These are phyloP conservation scores for Bambusicola thoracicus DNA, from an alignment of 2,113 vertebrate species.

Conservation along the genomic window DNA sequence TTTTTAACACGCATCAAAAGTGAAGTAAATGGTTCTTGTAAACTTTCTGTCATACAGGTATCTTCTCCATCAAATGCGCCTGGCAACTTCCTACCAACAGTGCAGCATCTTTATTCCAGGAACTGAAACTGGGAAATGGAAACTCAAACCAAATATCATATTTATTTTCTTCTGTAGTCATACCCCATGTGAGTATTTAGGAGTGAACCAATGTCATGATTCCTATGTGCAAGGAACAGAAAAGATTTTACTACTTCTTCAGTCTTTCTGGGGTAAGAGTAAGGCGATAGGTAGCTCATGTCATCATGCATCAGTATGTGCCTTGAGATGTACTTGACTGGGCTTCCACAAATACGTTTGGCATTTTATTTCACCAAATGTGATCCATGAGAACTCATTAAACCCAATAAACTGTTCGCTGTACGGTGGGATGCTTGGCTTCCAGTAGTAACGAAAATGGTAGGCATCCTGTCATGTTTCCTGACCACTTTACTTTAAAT, in stretches of 20 bases:
- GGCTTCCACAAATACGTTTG: neutral
- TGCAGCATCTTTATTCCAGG: slow-evolving; percentile 82
- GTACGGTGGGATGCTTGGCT: neutral
- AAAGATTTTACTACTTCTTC: neutral
- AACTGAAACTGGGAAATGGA: slow-evolving; percentile 83
- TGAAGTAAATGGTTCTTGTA: neutral
- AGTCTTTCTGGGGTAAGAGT: neutral
- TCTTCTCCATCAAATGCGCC: slow-evolving; percentile 85
- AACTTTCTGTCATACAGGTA: slow-evolving; percentile 79
- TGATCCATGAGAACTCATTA: neutral
- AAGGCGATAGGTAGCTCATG: neutral
- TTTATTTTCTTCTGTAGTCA: slow-evolving; percentile 96
- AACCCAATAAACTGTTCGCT: neutral
- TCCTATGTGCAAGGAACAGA: neutral
- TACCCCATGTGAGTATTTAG: slow-evolving; percentile 89
- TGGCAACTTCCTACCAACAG: slow-evolving; percentile 65
- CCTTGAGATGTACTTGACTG: neutral
- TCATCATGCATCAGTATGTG: neutral
- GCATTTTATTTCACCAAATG: neutral
- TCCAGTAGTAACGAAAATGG: neutral
- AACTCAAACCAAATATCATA: slow-evolving; percentile 75
- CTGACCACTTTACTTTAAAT: neutral
- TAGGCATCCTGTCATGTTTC: neutral
- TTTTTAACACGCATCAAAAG: neutral
- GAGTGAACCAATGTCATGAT: neutral